Evolutionary conservation across 2,888 invertebrate species (phyloP).

Genomic region (Torymus tubicola): DNA sequence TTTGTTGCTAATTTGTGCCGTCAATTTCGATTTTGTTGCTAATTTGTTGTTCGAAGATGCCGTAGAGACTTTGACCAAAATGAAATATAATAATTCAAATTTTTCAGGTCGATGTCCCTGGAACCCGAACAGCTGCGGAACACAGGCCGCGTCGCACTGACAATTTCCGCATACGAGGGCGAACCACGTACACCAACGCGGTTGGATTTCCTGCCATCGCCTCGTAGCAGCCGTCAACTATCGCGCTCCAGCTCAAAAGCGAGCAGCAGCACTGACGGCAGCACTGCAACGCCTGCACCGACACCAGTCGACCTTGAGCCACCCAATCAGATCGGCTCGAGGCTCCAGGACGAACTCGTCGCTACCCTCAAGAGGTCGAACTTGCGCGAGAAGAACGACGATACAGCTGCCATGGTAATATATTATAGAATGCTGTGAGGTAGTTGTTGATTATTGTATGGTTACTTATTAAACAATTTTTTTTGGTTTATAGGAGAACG

Average conservation of each 20-base stretch:
- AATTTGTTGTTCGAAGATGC: no score
- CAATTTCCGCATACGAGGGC: slow-evolving; percentile 73
- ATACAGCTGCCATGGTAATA: slow-evolving; percentile 36
- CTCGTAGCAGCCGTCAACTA: background rate
- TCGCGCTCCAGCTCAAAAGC: slow-evolving; percentile 34
- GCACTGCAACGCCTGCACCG: slow-evolving; percentile 7
- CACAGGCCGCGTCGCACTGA: slow-evolving; percentile 68
- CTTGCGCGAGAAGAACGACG: slow-evolving; percentile 83
- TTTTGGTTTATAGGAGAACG: background rate
- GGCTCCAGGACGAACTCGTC: slow-evolving; percentile 85
- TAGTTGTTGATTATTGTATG: no score
- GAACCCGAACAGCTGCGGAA: slow-evolving; percentile 38
- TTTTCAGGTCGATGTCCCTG: slow-evolving; percentile 31
- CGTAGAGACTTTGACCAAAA: no score
- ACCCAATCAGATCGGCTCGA: slow-evolving; percentile 79
- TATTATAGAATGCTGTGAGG: no score
- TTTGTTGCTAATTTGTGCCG: no score
- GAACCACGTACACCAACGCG: slow-evolving; percentile 82
- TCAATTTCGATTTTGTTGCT: no score
- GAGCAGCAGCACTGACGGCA: slow-evolving; percentile 29
- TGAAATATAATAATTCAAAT: no score
- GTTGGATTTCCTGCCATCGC: slow-evolving; percentile 79
- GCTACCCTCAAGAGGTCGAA: slow-evolving; percentile 87
- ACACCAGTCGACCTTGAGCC: slow-evolving; percentile 71
- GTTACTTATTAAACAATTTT: background rate